Evolutionary conservation across 2,888 invertebrate genomes (phyloP), one percentile per base, ranked within the genome.

Genomic region (Kryphioiulus occultus): DNA sequence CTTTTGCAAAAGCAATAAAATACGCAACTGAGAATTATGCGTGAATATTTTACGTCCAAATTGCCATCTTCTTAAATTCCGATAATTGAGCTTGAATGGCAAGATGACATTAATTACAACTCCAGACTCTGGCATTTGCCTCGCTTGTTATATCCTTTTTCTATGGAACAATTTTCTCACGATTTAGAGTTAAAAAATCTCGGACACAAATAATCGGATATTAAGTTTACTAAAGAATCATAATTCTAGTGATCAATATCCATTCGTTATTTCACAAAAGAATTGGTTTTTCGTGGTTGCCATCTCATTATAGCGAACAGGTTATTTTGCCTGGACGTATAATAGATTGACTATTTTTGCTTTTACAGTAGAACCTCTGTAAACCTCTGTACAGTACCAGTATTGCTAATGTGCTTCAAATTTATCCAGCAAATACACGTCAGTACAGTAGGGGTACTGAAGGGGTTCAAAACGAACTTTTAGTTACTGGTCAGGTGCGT

Each of bases 1-100:
- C 59, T 19, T 59, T 59, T n/a, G 59, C n/a, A 59, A 59, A 59
- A 59, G 59, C 59, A 59, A 59, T 59, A 59, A 59, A 59, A 59
- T 59, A n/a, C 59, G 59, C 19, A n/a, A n/a, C 9, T 59, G 59
- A 19, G n/a, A 59, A 12, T 59, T 59, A 59, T 22, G 59, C 22
- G 59, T 7, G 59, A 59, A 59, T 59, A 59, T 59, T 59, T 59
- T 59, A 59, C 59, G 59, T 59, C 59, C 59, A 59, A 59, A 59
- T 59, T 59, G 19, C n/a, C n/a, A 59, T 59, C 59, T 59, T 59
- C 59, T 59, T 59, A 59, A n/a, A 59, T 47, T 59, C n/a, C 59
- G 59, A 59, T 59, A 59, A 59, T 59, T 59, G 59, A 3, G 59
- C 4, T 47, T 47, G 10, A 59, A 59, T 39, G 39, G 59, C 22